These are phyloP conservation scores for Palaemon carinicauda DNA, from an alignment of 1,140 invertebrate genomes.

Conservation along the genomic window DNA sequence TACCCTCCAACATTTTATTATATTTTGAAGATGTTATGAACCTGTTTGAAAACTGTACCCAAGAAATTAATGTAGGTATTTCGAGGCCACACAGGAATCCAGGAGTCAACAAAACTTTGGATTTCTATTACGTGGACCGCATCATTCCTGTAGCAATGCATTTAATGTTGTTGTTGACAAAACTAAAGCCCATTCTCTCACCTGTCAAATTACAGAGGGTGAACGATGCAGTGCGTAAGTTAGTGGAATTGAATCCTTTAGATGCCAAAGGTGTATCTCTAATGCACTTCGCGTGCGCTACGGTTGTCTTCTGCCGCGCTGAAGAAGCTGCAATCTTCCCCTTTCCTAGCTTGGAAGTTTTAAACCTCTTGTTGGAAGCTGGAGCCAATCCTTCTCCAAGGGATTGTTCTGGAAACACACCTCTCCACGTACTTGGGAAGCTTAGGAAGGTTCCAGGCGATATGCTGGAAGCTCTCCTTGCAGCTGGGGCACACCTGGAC, in stretches of 20 bases:
- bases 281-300: constrained; percentile 82
- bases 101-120: constrained; percentile 66
- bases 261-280: constrained; percentile 77
- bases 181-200: constrained; percentile 63
- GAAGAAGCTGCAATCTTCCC: constrained; percentile 77
- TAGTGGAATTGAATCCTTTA: constrained; percentile 80
- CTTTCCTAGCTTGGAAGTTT: constrained; percentile 79
- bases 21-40: constrained; percentile 80
- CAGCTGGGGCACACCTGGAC: constrained; percentile 86
- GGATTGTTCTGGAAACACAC: constrained; percentile 82
- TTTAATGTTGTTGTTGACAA: constrained; percentile 78
- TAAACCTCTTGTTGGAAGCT: constrained; percentile 79
- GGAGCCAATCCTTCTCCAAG: constrained; percentile 81
- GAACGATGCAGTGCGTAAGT: constrained; percentile 68
- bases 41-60: constrained; percentile 61
- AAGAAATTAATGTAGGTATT: constrained; percentile 61
- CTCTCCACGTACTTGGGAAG: constrained; percentile 78
- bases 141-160: constrained; percentile 88
- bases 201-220: constrained; percentile 55
- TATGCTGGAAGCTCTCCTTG: constrained; percentile 76
- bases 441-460: constrained; percentile 70
- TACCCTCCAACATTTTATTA: constrained; percentile 70
- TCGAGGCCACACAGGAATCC: constrained; percentile 55
- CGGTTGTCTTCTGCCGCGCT: constrained; percentile 67
- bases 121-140: constrained; percentile 80